Conservation (phyloP, 2,888 invertebrate species). For the Anthrax anthrax region DNA sequence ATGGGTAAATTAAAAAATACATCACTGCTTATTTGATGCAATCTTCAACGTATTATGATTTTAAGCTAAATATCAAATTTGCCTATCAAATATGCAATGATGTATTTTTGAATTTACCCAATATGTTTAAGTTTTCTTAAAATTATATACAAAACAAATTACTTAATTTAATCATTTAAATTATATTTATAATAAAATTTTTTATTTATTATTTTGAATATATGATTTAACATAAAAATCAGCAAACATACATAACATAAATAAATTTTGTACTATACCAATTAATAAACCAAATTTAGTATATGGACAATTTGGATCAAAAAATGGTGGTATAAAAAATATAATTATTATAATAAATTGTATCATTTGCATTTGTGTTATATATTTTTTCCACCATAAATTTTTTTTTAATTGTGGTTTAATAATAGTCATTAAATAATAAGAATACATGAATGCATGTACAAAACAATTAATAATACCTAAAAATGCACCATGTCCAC, state of each 20-base stretch:
- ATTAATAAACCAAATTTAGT: background rate
- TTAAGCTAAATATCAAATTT: too few species aligned
- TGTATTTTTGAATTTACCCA: too few species aligned
- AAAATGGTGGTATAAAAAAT: background rate
- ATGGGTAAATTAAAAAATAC: too few species aligned
- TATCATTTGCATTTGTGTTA: conserved; percentile 65
- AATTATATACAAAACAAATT: too few species aligned
- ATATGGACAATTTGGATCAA: background rate
- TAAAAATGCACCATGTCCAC: conserved; percentile 49
- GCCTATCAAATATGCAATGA: too few species aligned
- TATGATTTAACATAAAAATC: background rate
- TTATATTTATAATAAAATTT: too few species aligned
- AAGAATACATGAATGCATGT: conserved; percentile 63
- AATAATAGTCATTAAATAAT: conserved; percentile 58
- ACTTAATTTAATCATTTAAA: background rate
- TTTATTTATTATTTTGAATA: background rate
- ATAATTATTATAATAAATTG: conserved; percentile 7
- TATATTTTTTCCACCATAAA: conserved; percentile 65
- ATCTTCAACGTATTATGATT: too few species aligned
- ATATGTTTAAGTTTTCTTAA: too few species aligned
- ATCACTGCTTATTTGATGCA: too few species aligned
- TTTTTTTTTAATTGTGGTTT: conserved; percentile 52
- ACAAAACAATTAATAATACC: conserved; percentile 57
- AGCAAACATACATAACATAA: background rate
- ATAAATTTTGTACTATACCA: background rate